Evolutionary conservation across 1,140 invertebrate species (phyloP), one percentile per base, ranked within the genome.

Genomic region (Zophobas atratus): DNA sequence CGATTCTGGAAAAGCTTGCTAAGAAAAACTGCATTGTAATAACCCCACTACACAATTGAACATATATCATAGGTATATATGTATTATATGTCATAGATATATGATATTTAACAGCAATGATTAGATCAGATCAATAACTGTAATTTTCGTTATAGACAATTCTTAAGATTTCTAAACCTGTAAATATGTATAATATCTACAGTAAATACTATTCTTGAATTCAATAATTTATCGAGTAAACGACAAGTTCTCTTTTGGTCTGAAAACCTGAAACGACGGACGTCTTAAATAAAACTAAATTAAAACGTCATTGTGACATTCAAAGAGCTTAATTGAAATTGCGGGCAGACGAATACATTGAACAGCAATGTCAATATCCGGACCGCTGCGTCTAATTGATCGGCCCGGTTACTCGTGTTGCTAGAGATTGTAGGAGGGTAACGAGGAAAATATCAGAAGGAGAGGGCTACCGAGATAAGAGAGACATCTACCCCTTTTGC

Each of bases 301-400:
- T 82, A 82, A 82, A 82, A 81, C 76, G 81, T 82, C 81, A 81
- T 79, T 81, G 79, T 79, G 79, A 82, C 79, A 81, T 75, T 79
- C 70, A 79, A 80, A 81, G 79, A 51, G 63, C 79, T 82, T 81
- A 82, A 82, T 82, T 82, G 81, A 77, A 82, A 82, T 81, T 82
- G 81, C 79, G 81, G 81, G 70, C 79, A 72, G 75, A 81, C 74
- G 77, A 80, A 80, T 77, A 81, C 81, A 81, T 81, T 81, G 77
- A 82, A 82, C 79, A 82, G 81, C 79, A 75, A 82, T 81, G 81
- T 82, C 81, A 82, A 82, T 82, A 82, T 82, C 60, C 60, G 60
- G 60, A 67, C 60, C 60, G 60, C 39, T 67, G 60, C 38, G 60
- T 79, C 77, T 79, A 71, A 80, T 77, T 76, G 76, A 75, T 78